phyloP scores from a whole-genome alignment of 2,797 vertebrate species.

The Phrynocephalus forsythii region DNA sequence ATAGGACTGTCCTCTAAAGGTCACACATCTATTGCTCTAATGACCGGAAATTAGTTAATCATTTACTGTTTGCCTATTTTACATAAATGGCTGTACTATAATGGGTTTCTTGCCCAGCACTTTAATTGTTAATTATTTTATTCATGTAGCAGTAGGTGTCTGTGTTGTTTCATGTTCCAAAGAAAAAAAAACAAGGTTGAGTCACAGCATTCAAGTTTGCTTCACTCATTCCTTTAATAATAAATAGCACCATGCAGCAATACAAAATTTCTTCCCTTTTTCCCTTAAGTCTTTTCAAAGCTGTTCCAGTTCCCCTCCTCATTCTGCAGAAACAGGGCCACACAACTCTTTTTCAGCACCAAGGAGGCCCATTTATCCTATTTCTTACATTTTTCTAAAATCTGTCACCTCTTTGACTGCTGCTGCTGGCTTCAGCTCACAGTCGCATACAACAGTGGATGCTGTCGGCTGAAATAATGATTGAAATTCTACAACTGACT shows the following conservation, averaged over 20 bases:
- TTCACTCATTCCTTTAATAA: background rate
- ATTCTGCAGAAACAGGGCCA: background rate
- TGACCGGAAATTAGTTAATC: background rate
- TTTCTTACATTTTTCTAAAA: conserved; percentile 35
- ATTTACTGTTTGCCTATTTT: background rate
- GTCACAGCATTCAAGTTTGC: background rate
- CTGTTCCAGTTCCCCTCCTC: background rate
- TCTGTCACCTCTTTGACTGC: background rate
- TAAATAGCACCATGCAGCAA: background rate
- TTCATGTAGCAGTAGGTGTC: background rate
- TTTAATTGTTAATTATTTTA: conserved; percentile 7
- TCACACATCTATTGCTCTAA: rapidly evolving
- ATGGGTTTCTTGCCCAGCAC: background rate
- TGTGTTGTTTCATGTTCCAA: background rate
- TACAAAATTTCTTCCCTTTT: background rate
- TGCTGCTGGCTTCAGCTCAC: background rate
- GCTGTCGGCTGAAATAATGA: rapidly evolving
- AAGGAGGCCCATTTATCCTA: background rate
- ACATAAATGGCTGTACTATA: background rate
- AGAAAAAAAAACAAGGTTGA: background rate
- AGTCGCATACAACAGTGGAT: conserved; percentile 3
- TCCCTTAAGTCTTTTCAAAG: background rate
- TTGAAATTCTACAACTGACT: conserved; percentile 6
- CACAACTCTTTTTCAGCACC: conserved; percentile 10
- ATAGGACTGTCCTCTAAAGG: background rate